Percentiles rank a stretch among this genome's conserved stretches.
Conservation (phyloP, 2,113 vertebrate species). For the Podarcis muralis region DNA sequence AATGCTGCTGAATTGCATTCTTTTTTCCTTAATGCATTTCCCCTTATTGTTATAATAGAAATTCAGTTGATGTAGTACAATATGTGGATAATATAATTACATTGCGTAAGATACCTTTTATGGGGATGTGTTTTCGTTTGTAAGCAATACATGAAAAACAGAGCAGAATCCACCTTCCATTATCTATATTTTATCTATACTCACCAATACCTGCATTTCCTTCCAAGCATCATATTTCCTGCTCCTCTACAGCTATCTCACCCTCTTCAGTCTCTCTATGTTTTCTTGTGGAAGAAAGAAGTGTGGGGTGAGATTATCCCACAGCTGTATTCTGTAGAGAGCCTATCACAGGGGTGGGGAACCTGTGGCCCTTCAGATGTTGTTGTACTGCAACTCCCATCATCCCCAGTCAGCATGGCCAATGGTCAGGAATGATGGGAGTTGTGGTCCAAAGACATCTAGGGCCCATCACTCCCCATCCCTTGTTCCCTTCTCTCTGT, state of each 20-base stretch:
- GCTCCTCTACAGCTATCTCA: background rate
- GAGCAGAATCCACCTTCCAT: conserved; percentile 8
- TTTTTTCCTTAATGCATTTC: conserved; percentile 57
- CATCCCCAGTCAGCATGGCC: background rate
- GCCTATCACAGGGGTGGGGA: background rate
- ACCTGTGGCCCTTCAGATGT: background rate
- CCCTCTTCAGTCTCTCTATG: background rate
- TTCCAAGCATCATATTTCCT: background rate
- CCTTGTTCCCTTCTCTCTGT: no score
- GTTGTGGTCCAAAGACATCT: no score
- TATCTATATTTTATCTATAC: conserved; percentile 9
- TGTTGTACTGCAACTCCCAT: background rate
- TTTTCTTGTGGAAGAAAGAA: background rate
- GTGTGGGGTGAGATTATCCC: background rate
- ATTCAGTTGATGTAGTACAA: conserved; percentile 50
- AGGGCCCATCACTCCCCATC: no score
- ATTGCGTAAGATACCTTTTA: conserved; percentile 61
- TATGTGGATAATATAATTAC: conserved; percentile 65
- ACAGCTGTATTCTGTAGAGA: background rate
- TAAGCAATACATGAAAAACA: conserved; percentile 42
- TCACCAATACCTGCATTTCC: conserved; percentile 3
- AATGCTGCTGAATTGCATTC: conserved; percentile 65
- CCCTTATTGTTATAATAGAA: conserved; percentile 68
- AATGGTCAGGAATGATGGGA: no score
- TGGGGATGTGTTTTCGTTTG: conserved; percentile 47